Conservation (phyloP, 2,797 vertebrate genomes). For the Semotilus atromaculatus region DNA sequence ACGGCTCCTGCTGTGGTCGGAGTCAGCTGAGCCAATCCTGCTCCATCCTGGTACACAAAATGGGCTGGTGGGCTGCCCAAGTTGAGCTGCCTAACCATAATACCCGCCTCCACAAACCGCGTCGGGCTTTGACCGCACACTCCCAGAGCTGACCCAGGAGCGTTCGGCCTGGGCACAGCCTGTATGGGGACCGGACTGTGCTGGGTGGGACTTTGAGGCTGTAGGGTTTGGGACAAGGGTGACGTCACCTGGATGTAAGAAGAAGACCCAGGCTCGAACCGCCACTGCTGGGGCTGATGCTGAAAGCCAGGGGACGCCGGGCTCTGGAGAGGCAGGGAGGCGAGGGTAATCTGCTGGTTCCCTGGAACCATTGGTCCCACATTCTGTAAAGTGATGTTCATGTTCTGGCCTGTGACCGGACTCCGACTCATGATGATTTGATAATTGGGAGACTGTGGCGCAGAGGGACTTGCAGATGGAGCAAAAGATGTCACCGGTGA, state of each 20-base stretch:
- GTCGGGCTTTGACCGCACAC: constrained; percentile 93
- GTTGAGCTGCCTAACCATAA: constrained; percentile 92
- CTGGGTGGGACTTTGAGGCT: constrained; percentile 95
- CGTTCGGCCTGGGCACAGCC: constrained; percentile 81
- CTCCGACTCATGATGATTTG: constrained; percentile 95
- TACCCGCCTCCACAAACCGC: constrained; percentile 88
- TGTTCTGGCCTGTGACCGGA: constrained; percentile 88
- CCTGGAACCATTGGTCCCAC: constrained; percentile 88
- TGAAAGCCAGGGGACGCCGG: constrained; percentile 92
- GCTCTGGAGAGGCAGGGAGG: constrained; percentile 88
- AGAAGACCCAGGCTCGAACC: constrained; percentile 91
- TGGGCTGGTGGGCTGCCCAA: constrained; percentile 88
- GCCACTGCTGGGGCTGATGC: constrained; percentile 88
- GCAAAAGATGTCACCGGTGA: constrained; percentile 91
- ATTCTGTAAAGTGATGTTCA: constrained; percentile 96
- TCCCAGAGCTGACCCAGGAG: constrained; percentile 82
- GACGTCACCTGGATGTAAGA: constrained; percentile 96
- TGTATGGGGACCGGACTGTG: constrained; percentile 89
- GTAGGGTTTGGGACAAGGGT: constrained; percentile 89
- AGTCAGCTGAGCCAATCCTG: constrained; percentile 86
- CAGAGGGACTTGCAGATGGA: constrained; percentile 91
- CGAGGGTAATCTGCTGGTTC: constrained; percentile 93
- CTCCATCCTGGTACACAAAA: constrained; percentile 93
- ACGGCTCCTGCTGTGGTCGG: constrained; percentile 84
- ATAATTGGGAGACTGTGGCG: constrained; percentile 95